Conservation (phyloP, 2,797 vertebrate species). For the Bucorvus abyssinicus region DNA sequence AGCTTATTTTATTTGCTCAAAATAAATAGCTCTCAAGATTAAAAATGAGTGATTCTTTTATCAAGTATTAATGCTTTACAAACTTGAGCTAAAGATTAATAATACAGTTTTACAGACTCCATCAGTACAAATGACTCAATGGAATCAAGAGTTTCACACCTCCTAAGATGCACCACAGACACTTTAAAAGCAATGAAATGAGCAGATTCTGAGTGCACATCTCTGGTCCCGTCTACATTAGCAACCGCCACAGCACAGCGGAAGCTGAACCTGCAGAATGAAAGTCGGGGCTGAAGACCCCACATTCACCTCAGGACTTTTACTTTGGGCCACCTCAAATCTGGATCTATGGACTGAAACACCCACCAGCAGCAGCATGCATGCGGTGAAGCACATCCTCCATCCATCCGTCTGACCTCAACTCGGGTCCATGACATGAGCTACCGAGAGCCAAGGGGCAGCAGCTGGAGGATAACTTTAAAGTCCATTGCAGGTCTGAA, state of each 20-base stretch:
- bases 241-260: neutral
- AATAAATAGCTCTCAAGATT: neutral
- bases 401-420: neutral
- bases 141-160: neutral
- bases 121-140: neutral
- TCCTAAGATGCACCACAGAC: neutral
- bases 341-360: neutral
- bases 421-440: neutral
- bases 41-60: neutral
- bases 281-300: neutral
- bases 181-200: neutral
- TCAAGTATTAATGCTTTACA: neutral
- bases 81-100: neutral
- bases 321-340: neutral
- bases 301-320: fast-evolving
- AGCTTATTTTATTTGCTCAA: neutral
- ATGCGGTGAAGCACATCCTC: fast-evolving
- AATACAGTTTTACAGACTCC: neutral
- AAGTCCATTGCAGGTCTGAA: neutral
- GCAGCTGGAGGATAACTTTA: neutral
- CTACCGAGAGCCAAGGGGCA: neutral
- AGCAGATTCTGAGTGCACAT: neutral
- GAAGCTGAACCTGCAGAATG: neutral
- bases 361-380: fast-evolving
- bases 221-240: neutral